These are phyloP conservation scores for Zoanthus sociatus DNA, from an alignment of 92 coral and sea anemone genomes.

Conservation along the genomic window DNA sequence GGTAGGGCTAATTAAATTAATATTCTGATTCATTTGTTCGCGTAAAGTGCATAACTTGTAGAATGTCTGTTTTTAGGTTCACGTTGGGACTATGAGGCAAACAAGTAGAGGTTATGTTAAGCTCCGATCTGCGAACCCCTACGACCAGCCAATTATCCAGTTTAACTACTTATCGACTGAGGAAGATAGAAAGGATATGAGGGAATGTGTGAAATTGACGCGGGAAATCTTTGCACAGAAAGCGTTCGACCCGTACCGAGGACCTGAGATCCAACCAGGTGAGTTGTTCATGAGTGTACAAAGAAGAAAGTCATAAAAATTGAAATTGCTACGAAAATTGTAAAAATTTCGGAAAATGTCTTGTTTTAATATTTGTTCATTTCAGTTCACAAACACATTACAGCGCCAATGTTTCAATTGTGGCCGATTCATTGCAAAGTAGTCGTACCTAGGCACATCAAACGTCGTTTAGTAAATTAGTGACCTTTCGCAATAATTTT, in stretches of 20 bases:
- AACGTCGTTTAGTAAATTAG: neutral
- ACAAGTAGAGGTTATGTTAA: slow-evolving; percentile 81
- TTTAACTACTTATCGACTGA: slow-evolving; percentile 81
- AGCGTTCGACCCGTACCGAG: slow-evolving; percentile 84
- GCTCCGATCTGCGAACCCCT: slow-evolving; percentile 73
- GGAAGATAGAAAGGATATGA: slow-evolving; percentile 77
- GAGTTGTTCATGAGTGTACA: neutral
- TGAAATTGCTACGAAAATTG: no score
- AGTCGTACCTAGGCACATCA: neutral
- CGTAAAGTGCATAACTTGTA: neutral
- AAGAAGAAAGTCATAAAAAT: no score
- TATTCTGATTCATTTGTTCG: neutral
- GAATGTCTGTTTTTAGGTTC: slow-evolving; percentile 54
- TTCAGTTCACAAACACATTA: no score
- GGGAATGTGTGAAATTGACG: slow-evolving; percentile 74
- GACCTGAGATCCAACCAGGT: slow-evolving; percentile 88
- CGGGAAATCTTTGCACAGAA: slow-evolving; percentile 82
- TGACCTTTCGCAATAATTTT: neutral
- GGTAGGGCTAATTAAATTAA: neutral
- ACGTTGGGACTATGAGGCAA: slow-evolving; percentile 79
- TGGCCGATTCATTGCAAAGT: no score
- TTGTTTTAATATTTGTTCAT: no score
- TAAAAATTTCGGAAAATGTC: no score
- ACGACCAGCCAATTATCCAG: slow-evolving; percentile 77
- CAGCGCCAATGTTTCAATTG: no score